Evolutionary conservation across 2,113 vertebrate genomes (phyloP).

Genomic region (Saccopteryx bilineata): DNA sequence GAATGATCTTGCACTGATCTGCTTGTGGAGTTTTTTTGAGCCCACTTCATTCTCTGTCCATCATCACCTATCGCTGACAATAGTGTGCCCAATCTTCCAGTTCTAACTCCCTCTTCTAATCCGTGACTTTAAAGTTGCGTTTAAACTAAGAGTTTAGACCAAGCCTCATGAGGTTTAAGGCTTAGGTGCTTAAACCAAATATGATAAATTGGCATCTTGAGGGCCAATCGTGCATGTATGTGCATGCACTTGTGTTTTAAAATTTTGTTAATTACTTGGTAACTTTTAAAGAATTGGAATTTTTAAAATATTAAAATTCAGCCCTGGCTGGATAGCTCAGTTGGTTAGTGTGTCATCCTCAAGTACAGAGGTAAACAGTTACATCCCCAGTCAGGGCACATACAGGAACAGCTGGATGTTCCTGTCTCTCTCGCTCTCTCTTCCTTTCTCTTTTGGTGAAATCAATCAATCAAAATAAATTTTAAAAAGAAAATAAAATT

Average conservation of each 20-base stretch:
- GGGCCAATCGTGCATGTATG: no score
- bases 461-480: no score
- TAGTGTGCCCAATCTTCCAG: no score
- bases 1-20: not conserved
- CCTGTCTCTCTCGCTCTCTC: no score
- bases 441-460: no score
- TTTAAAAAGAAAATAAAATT: not conserved
- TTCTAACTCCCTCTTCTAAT: not conserved
- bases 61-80: not conserved
- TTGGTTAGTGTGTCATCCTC: no score
- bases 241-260: not conserved
- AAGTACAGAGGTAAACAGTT: no score
- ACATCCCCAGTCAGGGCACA: no score
- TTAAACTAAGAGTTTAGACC: not conserved
- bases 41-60: not conserved
- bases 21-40: constrained; percentile 9
- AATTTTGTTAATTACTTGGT: not conserved
- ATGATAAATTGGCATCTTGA: not conserved
- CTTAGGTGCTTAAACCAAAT: not conserved
- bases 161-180: not conserved
- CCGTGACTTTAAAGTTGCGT: not conserved
- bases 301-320: not conserved
- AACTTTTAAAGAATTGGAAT: not conserved
- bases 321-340: no score
- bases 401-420: no score